phyloP scores from a whole-genome alignment of 2,113 vertebrate species.

The Leptosomus discolor region DNA sequence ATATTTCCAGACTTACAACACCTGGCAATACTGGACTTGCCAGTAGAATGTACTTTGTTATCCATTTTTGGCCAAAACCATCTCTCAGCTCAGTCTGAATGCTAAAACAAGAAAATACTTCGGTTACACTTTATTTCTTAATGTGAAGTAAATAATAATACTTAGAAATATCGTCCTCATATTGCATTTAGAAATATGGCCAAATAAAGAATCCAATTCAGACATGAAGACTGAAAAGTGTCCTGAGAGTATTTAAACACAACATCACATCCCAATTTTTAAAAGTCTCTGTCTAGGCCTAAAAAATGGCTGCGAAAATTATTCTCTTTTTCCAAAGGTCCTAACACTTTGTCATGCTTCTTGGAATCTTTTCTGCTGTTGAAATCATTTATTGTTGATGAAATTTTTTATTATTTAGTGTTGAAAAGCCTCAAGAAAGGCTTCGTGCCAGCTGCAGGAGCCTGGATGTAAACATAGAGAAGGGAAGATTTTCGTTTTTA shows the following conservation, averaged over 20 bases:
- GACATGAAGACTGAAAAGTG: neutral
- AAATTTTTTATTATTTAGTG: neutral
- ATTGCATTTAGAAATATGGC: neutral
- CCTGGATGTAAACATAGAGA: neutral
- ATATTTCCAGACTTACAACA: neutral
- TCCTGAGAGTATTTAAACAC: neutral
- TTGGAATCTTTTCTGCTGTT: neutral
- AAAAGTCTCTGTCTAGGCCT: neutral
- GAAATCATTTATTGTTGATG: neutral
- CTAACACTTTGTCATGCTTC: neutral
- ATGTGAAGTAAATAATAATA: neutral
- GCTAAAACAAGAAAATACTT: neutral
- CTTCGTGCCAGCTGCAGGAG: neutral
- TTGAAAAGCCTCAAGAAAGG: neutral
- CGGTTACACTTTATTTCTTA: neutral
- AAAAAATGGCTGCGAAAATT: neutral
- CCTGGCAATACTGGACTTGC: neutral
- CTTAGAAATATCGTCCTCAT: neutral
- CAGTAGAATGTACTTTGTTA: neutral
- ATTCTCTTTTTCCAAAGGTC: neutral
- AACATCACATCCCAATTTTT: neutral
- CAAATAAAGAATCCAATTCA: neutral
- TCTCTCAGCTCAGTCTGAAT: neutral
- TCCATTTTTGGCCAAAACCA: neutral
- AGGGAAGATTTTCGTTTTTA: neutral